phyloP scores from a whole-genome alignment of 1,140 invertebrate genomes.

The Saccostrea echinata region DNA sequence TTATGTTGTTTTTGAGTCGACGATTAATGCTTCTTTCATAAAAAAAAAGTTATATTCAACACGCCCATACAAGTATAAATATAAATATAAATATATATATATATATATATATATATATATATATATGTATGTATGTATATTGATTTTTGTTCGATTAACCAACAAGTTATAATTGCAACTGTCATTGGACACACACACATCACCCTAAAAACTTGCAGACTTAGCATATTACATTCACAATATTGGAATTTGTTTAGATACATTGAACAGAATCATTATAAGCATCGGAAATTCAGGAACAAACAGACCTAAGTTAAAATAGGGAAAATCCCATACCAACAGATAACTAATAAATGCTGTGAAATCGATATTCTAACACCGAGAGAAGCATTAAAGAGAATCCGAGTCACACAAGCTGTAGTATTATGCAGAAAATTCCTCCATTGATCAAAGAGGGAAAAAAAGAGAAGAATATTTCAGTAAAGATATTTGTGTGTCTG shows the following conservation, averaged over 20 bases:
- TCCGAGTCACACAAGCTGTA: neutral
- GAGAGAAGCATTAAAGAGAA: neutral
- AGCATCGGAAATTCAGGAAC: neutral
- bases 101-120: no score
- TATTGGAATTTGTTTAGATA: neutral
- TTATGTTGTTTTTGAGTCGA: neutral
- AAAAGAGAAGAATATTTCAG: neutral
- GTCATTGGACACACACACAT: neutral
- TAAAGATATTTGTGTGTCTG: neutral
- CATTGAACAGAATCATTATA: neutral
- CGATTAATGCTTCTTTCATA: neutral
- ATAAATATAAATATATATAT: neutral
- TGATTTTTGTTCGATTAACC: no score
- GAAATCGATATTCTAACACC: conserved; percentile 6
- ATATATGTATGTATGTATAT: neutral
- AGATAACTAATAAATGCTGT: conserved; percentile 34
- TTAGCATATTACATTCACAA: neutral
- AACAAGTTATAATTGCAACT: no score
- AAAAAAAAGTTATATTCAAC: neutral
- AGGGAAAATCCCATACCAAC: conserved; percentile 23
- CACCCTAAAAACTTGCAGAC: neutral
- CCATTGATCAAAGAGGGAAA: conserved; percentile 4
- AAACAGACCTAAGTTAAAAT: conserved; percentile 1
- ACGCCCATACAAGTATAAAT: neutral
- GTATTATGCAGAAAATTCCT: conserved; percentile 23